Evolutionary conservation across 2,888 invertebrate species (phyloP), one percentile per base, ranked within the genome.

Genomic region (Parnassius apollo): DNA sequence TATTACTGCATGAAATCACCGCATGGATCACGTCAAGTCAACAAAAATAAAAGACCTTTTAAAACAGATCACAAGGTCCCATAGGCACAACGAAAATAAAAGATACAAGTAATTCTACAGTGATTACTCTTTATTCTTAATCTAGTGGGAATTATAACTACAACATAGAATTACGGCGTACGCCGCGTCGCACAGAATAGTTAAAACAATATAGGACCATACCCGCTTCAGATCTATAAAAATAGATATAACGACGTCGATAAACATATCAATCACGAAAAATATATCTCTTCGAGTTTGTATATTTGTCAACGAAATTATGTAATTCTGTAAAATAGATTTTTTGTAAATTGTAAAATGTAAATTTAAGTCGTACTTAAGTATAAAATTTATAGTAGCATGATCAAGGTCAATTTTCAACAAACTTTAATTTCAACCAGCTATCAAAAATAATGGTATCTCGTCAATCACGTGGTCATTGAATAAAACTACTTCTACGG

Each of bases 91-190:
- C 82, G 80, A 78, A 71, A 78, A 80, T 77, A 78, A 79, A 79
- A 77, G 74, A 35, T 80, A 35, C 35, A 35, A 81, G 65, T 73
- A 73, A 76, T 71, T 73, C 80, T 83, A 83, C 73, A 82, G 78
- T 78, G 80, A 81, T 82, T 80, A 83, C 80, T 81, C 77, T 75
- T 86, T 86, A 86, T 80, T 70, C 86, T 87, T 87, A 87, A 54
- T 49, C 84, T 86, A 85, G 69, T 75, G 83, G 86, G 83, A 88
- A 86, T 85, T 86, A 87, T 82, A 81, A 76, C 88, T 88, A 88
- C 82, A 87, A 85, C 82, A 85, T 86, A 86, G 84, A 83, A 84
- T 83, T 78, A 82, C 74, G 69, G 70, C 77, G 81, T 75, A 69
- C 70, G 68, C 76, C 77, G 76, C 79, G 73, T 62, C 75, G 68